Base-by-base conservation (phyloP, 2,888 invertebrate species). In the Cephus pygmeus region DNA sequence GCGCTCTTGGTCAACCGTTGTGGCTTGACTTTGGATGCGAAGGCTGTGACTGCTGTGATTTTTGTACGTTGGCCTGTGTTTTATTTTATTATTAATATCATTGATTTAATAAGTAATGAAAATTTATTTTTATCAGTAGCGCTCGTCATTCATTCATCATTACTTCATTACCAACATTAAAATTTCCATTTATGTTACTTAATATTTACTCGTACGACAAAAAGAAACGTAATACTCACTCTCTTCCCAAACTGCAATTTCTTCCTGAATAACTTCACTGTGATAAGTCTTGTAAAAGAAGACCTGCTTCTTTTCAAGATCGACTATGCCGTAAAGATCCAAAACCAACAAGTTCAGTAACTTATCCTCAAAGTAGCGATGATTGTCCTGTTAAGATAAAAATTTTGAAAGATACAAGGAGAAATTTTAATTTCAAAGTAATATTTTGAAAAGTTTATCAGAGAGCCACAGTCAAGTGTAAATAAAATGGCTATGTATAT, bases 181-280 rank as follows among this genome's bases (percentile, higher is more conserved):
- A 3, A 0, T 33, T 33, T 33, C 4, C 33, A 1, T 33, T 33
- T 33, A 23, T 9, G 15, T 40, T 23, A 40, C 6, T 69, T 30
- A 30, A 30, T 12, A 31, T 31, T 71, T 9, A 2, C 56, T 69
- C 68, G n/a, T 34, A 34, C 23, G 35, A 36, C 1, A 75, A 69
- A 73, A 75, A 33, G 30, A 30, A 71, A 11, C 33, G 77, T 68
- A 30, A 75, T 75, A 87, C 93, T 93, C 92, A 96, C 96, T 95
- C 93, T 95, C 94, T 92, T 96, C 95, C 83, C 94, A 92, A 69
- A 95, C 93, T 4, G 95, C 93, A 80, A 96, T 94, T 90, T 96
- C 96, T 87, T 95, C 95, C 86, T 96, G 96, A 31, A 95, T 93
- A 12, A 96, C 92, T 88, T 95, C 95, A 85, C 95, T 96, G 76